Percentiles rank a stretch among this genome's conserved stretches.
These are phyloP conservation scores for Agrotis segetum DNA, from an alignment of 2,888 invertebrate genomes.

Conservation along the genomic window DNA sequence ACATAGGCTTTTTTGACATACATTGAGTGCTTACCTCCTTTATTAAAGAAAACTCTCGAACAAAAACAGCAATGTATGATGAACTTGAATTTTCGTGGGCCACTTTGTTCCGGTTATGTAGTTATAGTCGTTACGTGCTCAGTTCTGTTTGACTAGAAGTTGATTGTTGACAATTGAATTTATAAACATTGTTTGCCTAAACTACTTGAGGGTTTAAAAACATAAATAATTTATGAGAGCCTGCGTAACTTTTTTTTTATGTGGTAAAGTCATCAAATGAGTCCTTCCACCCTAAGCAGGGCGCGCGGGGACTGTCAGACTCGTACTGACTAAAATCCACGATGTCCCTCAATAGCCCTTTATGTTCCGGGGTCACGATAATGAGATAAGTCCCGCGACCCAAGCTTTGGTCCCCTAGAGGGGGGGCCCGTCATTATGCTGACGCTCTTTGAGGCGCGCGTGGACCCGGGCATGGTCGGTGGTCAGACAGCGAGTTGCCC, in stretches of 20 bases:
- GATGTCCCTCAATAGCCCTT: no score
- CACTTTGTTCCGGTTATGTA: not conserved
- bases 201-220: slow-evolving; percentile 7
- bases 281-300: no score
- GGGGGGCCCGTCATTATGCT: no score
- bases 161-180: slow-evolving; percentile 29
- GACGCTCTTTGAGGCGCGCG: no score
- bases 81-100: not conserved
- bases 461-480: no score
- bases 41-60: not conserved
- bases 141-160: slow-evolving; percentile 14
- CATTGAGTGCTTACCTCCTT: not conserved
- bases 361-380: no score
- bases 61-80: not conserved
- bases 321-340: no score
- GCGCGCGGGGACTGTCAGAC: no score
- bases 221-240: slow-evolving; percentile 13
- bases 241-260: slow-evolving; percentile 25
- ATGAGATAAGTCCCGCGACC: no score
- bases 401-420: no score
- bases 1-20: slow-evolving; percentile 18
- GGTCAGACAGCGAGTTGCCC: no score
- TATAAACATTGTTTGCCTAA: slow-evolving; percentile 19
- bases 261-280: no score
- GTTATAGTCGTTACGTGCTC: slow-evolving; percentile 28